phyloP scores from a whole-genome alignment of 2,113 vertebrate genomes.

The Tyrannus savana region DNA sequence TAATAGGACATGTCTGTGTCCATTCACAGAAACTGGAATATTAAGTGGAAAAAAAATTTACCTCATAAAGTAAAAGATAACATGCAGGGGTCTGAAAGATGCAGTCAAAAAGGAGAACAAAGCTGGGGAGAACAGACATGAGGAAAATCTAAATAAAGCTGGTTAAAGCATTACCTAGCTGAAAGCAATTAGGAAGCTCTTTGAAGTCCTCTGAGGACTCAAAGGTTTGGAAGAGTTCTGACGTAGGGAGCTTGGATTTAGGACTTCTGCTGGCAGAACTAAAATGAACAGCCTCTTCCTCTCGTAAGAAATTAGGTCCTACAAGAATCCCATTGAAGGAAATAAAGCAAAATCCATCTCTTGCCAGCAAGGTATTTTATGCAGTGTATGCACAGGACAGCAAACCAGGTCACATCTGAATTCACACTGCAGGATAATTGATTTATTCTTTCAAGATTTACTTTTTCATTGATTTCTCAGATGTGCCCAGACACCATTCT shows the following conservation, averaged over 20 bases:
- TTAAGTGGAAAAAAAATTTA: background rate
- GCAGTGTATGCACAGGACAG: background rate
- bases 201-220: background rate
- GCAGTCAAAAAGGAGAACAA: background rate
- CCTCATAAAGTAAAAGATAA: background rate
- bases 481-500: background rate
- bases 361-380: background rate
- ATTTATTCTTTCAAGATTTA: background rate
- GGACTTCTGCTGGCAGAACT: background rate
- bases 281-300: background rate
- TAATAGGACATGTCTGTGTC: background rate
- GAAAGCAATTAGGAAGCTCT: background rate
- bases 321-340: background rate
- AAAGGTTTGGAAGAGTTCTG: background rate
- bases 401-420: background rate
- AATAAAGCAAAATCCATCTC: background rate
- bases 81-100: background rate
- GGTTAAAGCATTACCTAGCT: background rate
- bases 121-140: background rate
- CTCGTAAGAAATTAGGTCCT: background rate
- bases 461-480: slow-evolving; percentile 18
- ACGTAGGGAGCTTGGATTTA: background rate
- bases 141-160: background rate
- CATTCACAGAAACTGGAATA: background rate
- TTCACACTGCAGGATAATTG: background rate